Evolutionary conservation across 53 echinoderm and acorn worm genomes (phyloP).

Genomic region (Mesocentrotus franciscanus): DNA sequence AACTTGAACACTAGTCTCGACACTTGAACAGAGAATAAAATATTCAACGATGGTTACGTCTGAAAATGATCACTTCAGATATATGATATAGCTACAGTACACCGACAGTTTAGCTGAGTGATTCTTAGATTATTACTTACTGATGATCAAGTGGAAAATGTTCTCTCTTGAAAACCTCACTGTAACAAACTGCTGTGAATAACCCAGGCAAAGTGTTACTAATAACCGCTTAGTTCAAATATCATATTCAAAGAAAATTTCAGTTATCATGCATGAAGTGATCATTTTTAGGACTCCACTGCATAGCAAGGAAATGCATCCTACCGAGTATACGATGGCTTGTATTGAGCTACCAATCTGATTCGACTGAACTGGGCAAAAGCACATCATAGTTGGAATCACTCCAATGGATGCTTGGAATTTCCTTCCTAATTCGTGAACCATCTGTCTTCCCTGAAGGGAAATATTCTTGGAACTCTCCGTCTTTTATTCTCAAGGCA

Average conservation of each 20-base stretch:
- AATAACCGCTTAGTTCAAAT: no score
- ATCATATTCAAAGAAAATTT: not conserved
- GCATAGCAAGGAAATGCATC: not conserved
- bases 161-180: not conserved
- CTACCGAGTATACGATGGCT: not conserved
- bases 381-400: not conserved
- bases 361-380: not conserved
- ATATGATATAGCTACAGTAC: not conserved
- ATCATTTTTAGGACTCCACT: not conserved
- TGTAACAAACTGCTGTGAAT: not conserved
- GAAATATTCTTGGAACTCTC: not conserved
- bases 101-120: not conserved
- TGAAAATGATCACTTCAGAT: constrained; percentile 45
- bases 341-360: not conserved
- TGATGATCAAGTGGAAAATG: not conserved
- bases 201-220: not conserved
- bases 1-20: constrained; percentile 18
- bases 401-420: not conserved
- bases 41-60: not conserved
- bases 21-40: constrained; percentile 34
- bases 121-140: not conserved
- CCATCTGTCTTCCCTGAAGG: not conserved
- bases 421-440: not conserved
- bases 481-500: not conserved
- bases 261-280: not conserved